Conservation (phyloP, 64 coral and sea anemone genomes). For the Cladopsammia gracilis region DNA sequence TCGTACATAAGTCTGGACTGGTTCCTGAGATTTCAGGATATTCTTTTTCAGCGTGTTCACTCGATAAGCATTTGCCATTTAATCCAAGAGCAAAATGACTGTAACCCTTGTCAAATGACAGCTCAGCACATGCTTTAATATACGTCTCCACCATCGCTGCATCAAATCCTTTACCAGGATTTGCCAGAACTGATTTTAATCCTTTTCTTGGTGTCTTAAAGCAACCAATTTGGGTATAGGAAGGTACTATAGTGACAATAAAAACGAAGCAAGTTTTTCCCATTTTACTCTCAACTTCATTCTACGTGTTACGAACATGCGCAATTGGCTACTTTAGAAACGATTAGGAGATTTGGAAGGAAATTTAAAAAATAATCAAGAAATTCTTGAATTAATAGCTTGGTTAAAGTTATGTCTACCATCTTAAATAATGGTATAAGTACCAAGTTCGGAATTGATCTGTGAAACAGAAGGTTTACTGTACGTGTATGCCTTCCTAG, state of each 20-base stretch:
- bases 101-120: neutral
- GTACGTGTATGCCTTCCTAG: no score
- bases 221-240: neutral
- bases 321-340: no score
- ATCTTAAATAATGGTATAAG: no score
- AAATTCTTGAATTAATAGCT: no score
- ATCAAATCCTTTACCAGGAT: neutral
- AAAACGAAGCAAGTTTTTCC: neutral
- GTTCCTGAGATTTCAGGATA: neutral
- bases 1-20: neutral
- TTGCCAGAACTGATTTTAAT: neutral
- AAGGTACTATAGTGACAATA: neutral
- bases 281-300: neutral
- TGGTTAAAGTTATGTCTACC: no score
- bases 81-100: conserved; percentile 42
- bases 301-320: no score
- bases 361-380: no score
- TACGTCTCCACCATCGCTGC: neutral
- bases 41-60: neutral
- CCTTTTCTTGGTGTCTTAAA: neutral
- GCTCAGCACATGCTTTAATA: neutral
- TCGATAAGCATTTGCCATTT: conserved; percentile 32
- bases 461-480: no score
- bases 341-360: no score
- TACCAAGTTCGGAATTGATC: no score